These are phyloP conservation scores for Drosophila infuscata DNA, from an alignment of 2,888 invertebrate species.

Conservation along the genomic window DNA sequence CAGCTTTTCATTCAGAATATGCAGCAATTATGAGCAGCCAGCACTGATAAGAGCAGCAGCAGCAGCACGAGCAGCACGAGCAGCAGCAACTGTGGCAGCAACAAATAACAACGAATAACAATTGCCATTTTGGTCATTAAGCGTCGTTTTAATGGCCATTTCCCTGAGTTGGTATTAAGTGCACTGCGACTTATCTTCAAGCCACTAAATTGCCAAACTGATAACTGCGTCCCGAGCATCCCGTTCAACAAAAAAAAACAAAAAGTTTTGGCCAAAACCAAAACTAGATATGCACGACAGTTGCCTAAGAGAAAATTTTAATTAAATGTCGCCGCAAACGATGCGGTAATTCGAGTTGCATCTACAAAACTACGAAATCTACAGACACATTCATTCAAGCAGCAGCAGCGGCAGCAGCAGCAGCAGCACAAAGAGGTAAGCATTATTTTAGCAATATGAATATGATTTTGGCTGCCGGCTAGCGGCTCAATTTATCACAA, in stretches of 20 bases:
- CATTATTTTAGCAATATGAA: constrained; percentile 78
- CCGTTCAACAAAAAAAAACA: not conserved
- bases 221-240: constrained; percentile 49
- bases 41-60: constrained; percentile 48
- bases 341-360: constrained; percentile 75
- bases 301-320: constrained; percentile 72
- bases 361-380: constrained; percentile 35
- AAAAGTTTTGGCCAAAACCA: constrained; percentile 42
- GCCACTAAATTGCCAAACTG: constrained; percentile 75
- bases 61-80: constrained; percentile 25
- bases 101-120: constrained; percentile 38
- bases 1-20: constrained; percentile 47
- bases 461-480: constrained; percentile 75
- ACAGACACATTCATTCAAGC: constrained; percentile 40
- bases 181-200: constrained; percentile 74
- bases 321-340: constrained; percentile 81
- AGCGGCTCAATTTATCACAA: constrained; percentile 77
- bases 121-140: constrained; percentile 68
- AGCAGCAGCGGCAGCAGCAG: not conserved
- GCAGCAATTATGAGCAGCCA: constrained; percentile 44
- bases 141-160: constrained; percentile 71
- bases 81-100: constrained; percentile 8
- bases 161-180: constrained; percentile 71
- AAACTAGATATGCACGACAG: constrained; percentile 38
- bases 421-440: constrained; percentile 18